These are phyloP conservation scores for Balaeniceps rex DNA, from an alignment of 2,113 vertebrate genomes.

Conservation along the genomic window DNA sequence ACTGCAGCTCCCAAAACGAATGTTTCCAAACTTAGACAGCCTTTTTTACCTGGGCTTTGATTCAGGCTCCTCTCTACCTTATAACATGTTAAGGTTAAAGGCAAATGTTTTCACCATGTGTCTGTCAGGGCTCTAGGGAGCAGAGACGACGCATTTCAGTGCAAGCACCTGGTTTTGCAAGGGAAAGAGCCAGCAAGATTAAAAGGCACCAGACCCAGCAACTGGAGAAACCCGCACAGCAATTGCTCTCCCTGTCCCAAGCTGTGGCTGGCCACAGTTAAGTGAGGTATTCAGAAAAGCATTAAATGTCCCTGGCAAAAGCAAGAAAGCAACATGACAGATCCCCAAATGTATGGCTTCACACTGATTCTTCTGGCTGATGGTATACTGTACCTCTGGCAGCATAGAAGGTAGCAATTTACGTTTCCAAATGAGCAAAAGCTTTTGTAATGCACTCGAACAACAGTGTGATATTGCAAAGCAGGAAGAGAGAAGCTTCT, in stretches of 20 bases:
- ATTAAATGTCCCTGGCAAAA: neutral
- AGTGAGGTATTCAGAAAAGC: neutral
- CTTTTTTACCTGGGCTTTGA: neutral
- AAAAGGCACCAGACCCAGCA: neutral
- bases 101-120: neutral
- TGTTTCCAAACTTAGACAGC: neutral
- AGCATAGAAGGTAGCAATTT: neutral
- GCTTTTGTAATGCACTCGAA: neutral
- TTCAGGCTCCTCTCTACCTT: neutral
- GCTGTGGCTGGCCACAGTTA: neutral
- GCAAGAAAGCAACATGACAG: neutral
- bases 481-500: neutral
- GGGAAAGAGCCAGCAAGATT: neutral
- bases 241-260: neutral
- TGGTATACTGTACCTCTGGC: neutral
- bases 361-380: neutral
- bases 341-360: neutral
- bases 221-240: neutral
- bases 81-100: neutral
- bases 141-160: neutral
- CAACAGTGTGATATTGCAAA: neutral
- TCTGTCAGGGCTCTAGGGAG: neutral
- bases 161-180: neutral
- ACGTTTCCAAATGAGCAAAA: neutral
- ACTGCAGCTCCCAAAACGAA: neutral